Evolutionary conservation across 1,140 invertebrate species (phyloP).

Genomic region (Capitella teleta): DNA sequence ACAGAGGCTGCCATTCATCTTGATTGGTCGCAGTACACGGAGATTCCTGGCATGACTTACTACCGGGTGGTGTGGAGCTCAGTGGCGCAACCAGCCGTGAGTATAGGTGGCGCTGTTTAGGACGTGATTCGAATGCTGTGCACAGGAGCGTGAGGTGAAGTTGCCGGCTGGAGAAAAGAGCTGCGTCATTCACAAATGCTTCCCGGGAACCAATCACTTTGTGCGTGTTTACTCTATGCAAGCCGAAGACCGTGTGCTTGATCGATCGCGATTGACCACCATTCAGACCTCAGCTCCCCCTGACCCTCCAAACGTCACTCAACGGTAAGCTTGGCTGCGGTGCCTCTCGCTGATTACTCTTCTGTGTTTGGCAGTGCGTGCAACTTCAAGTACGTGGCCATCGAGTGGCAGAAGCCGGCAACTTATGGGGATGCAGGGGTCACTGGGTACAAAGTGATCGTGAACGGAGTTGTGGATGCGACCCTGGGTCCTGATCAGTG

Average conservation of each 20-base stretch:
- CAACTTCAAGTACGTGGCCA: constrained; percentile 42
- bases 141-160: constrained; percentile 35
- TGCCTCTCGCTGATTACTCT: not conserved
- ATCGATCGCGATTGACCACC: constrained; percentile 34
- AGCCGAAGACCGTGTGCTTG: constrained; percentile 27
- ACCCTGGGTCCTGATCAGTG: constrained; percentile 31
- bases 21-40: constrained; percentile 34
- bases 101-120: constrained; percentile 5
- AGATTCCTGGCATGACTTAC: constrained; percentile 24
- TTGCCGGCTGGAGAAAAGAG: constrained; percentile 28
- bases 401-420: constrained; percentile 41
- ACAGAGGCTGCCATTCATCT: constrained; percentile 33
- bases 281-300: constrained; percentile 40
- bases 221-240: constrained; percentile 30
- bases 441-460: constrained; percentile 41
- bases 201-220: constrained; percentile 38
- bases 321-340: constrained; percentile 1
- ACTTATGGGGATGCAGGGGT: constrained; percentile 37
- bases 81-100: constrained; percentile 36
- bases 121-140: too few species aligned
- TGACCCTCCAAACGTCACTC: constrained; percentile 11
- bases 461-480: constrained; percentile 38
- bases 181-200: constrained; percentile 39
- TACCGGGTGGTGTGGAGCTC: constrained; percentile 35
- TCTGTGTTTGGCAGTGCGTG: constrained; percentile 25